Evolutionary conservation across 2,888 invertebrate genomes (phyloP), one percentile per base, ranked within the genome.

Genomic region (Sicus ferrugineus): DNA sequence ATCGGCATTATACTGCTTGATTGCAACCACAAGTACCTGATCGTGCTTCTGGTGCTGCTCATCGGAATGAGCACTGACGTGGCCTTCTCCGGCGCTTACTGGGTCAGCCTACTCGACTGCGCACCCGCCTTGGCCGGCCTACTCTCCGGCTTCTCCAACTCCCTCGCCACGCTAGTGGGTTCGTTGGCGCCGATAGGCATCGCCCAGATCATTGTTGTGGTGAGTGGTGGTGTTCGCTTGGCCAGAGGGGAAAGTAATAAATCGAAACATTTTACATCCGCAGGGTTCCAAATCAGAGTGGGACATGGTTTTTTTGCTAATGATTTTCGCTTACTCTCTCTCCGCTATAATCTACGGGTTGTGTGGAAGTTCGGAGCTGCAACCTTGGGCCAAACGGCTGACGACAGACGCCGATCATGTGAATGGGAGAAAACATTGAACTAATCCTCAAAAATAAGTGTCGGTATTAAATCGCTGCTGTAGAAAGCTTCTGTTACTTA

Each of bases 71-170:
- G 81, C 16, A 76, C 81, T 3, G 86, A 86, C 70, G 71, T 86
- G 34, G 82, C 81, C 21, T 86, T 86, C 70, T 81, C 84, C 23
- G 86, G 84, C 7, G 86, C 85, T 1, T 87, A 87, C 74, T 82
- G 86, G 79, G 80, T 86, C 9, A 86, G 85, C 69, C 79, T 85
- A 48, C 78, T 87, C 23, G 87, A 86, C 72, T 77, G 87, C 66
- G 87, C 87, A 2, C 87, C 87, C 1, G 81, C 85, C 2, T 86
- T 81, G 76, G 82, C 86, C 1, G 87, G 87, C 1, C 77, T 86
- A 3, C 74, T 87, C 11, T 85, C 85, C 2, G 87, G 87, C 1
- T 75, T 86, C n/a, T 81, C 85, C 38, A 87, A 87, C 70, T 83
- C 84, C 19, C 75, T 86, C 66, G 86, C 83, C 1, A 84, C 84